Evolutionary conservation across 92 coral and sea anemone species (phyloP).

Genomic region (Muricea muricata): DNA sequence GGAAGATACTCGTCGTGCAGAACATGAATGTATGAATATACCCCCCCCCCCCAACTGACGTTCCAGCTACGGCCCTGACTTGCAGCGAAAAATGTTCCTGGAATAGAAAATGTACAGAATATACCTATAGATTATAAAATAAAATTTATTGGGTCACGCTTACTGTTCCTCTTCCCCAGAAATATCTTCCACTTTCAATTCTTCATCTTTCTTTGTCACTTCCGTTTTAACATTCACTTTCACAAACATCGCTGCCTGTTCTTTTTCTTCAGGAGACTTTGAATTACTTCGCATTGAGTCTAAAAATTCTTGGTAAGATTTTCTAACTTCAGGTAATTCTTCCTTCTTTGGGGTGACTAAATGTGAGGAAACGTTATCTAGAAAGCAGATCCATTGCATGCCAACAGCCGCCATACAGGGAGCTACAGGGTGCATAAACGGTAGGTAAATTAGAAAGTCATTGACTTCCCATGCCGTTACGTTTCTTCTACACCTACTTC

Average conservation of each 20-base stretch:
- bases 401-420: too few relatives aligned
- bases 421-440: too few relatives aligned
- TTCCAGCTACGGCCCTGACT: too few relatives aligned
- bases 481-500: too few relatives aligned
- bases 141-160: conserved; percentile 37
- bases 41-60: too few relatives aligned
- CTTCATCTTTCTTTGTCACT: conserved; percentile 35
- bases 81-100: too few relatives aligned
- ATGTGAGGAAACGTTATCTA: too few relatives aligned
- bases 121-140: not conserved
- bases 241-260: conserved; percentile 55
- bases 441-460: too few relatives aligned
- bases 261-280: conserved; percentile 41
- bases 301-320: conserved; percentile 83
- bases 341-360: not conserved
- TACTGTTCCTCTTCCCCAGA: conserved; percentile 82
- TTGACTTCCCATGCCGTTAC: too few relatives aligned
- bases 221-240: conserved; percentile 55
- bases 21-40: too few relatives aligned
- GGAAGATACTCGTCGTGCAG: too few relatives aligned
- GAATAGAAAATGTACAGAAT: too few relatives aligned
- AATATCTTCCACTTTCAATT: conserved; percentile 77
- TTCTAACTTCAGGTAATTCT: conserved; percentile 59
- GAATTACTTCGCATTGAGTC: conserved; percentile 57
- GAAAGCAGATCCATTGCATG: not conserved